Evolutionary conservation across 1,140 invertebrate species (phyloP).

Genomic region (Dinoponera quadriceps): DNA sequence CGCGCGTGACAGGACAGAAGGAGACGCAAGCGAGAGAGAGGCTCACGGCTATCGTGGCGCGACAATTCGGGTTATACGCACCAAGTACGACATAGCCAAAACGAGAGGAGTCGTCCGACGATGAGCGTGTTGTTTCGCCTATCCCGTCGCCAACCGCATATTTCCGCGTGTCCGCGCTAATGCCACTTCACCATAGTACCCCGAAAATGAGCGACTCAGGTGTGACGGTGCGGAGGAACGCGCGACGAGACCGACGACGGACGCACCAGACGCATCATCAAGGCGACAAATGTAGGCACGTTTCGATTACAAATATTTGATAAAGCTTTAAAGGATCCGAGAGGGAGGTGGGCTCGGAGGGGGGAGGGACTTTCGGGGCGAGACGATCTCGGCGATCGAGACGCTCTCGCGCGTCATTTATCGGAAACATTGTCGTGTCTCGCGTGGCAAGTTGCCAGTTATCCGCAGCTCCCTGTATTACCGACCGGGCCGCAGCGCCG

Average conservation of each 20-base stretch:
- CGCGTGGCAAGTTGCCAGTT: not conserved
- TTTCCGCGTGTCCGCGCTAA: not conserved
- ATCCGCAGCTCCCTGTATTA: not conserved
- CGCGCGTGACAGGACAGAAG: too few species aligned
- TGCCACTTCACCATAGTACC: slow-evolving; percentile 11
- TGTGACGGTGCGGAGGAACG: not conserved
- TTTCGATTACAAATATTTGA: slow-evolving; percentile 49
- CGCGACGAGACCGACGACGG: not conserved
- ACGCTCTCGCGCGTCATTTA: not conserved
- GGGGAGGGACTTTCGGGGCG: not conserved
- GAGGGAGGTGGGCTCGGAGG: not conserved
- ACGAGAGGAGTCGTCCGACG: slow-evolving; percentile 1
- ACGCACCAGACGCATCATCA: slow-evolving; percentile 23
- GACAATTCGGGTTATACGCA: not conserved
- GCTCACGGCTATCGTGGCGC: not conserved
- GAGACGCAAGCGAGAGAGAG: too few species aligned
- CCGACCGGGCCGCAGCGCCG: too few species aligned
- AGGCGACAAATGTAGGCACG: slow-evolving; percentile 37
- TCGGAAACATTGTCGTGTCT: not conserved
- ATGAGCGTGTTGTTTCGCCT: slow-evolving; percentile 16
- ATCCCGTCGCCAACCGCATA: slow-evolving; percentile 12
- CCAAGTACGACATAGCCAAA: slow-evolving; percentile 48
- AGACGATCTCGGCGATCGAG: not conserved
- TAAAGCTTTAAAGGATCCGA: not conserved
- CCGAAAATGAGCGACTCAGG: not conserved